Evolutionary conservation across 2,113 vertebrate species (phyloP), one percentile per base, ranked within the genome.

Genomic region (Corythornis cristatus): DNA sequence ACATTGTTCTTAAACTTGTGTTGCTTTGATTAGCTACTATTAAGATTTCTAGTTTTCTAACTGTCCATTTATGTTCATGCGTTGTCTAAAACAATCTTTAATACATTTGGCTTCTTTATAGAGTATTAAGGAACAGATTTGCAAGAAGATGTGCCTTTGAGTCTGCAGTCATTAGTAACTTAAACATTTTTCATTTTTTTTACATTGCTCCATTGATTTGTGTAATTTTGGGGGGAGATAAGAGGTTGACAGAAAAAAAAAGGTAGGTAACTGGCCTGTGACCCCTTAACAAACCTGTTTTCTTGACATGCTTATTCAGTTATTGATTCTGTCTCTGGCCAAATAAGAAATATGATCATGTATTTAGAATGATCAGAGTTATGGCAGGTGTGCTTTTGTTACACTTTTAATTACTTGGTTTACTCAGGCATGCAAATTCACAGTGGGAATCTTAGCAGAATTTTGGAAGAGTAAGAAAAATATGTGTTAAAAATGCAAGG

Each of bases 391-490:
- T 88, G 31, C 57, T 86, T 88, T 75, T 92, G 61, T 90, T 84
- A n/a, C 20, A 15, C 53, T 90, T 90, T 64, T 48, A 64, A 72
- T 92, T 93, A 40, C 65, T 92, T 73, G 28, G 4, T 72, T 94
- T 90, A 84, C 29, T 93, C 7, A 21, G 29, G 45, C 57, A 10
- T 90, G 58, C 54, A 70, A 56, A 40, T 7, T 66, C 31, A 50
- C 61, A 50, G 16, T 35, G 76, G 71, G 25, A 79, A 50, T 77
- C 51, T 11, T 11, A 74, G 73, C 31, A 70, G 31, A 77, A 80
- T 86, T 91, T 83, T 93, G 33, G 51, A 94, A 86, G 58, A 88
- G 33, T 76, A 89, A 26, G 71, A 64, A 82, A 86, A 82, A 23
- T 14, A 13, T 35, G 4, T 68, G 35, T 82, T 93, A n/a, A 92